Base-by-base conservation (phyloP, 2,797 vertebrate species). In the Perdix hodgsoniae region DNA sequence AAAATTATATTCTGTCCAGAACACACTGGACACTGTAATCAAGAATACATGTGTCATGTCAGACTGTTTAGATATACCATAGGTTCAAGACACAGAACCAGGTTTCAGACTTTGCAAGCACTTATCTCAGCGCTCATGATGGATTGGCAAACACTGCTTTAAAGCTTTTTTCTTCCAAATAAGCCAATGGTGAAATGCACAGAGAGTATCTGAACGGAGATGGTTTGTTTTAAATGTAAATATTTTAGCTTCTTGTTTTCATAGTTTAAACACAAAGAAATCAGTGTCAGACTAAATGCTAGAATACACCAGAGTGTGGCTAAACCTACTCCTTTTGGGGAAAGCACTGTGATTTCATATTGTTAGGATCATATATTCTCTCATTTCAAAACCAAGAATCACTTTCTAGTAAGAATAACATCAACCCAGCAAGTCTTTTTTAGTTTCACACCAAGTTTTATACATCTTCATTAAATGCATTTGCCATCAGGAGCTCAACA, bases 61-160 rank as follows among this genome's bases (percentile, higher is more conserved):
- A 26, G 33, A n/a, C 33, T 35, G 24, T 9, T 65, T 26, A 37
- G 11, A 59, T 14, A 7, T 5, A 65, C 2, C 13, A 10, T 0
- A 63, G 42, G 13, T 4, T 47, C 49, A 59, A 16, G 6, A 40
- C 19, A 56, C 49, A 70, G 90, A 66, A 35, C 6, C 57, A 65
- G 3, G 11, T n/a, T 79, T 72, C 56, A 79, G 81, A 57, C 33
- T 49, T 27, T 6, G 49, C 3, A 9, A 9, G 0, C 19, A 18
- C n/a, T 75, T 35, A 84, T 22, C 26, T 39, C 4, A 2, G 23
- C 6, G 8, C 24, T 69, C 42, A 17, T 0, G 0, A 42, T 1
- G 17, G 31, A 21, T 1, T 39, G 47, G 39, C 66, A 94, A 81
- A 87, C 18, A 18, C 0, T 0, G 35, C 66, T 78, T 40, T 39